Conservation (phyloP, 2,797 vertebrate species). For the Tympanoctomys barrerae region DNA sequence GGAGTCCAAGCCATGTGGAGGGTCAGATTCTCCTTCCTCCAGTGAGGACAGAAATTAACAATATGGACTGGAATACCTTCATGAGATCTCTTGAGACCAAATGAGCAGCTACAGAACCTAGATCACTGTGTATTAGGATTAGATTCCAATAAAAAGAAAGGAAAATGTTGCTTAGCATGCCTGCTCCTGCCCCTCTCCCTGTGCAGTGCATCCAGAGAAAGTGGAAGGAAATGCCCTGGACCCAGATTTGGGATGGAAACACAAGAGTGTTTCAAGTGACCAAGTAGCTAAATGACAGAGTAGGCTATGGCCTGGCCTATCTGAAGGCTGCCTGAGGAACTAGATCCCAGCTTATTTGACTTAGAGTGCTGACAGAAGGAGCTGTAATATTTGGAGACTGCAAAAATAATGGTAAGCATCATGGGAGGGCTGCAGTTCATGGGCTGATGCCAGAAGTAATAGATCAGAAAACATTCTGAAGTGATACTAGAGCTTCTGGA, state of each 20-base stretch:
- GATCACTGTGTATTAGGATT: not conserved
- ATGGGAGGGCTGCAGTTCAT: not conserved
- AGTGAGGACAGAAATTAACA: not conserved
- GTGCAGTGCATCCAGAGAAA: not conserved
- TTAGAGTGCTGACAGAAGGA: not conserved
- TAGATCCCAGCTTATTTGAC: not conserved
- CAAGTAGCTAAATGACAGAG: not conserved
- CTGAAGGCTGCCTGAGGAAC: not conserved
- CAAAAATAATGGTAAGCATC: not conserved
- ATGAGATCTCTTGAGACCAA: not conserved
- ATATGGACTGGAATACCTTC: not conserved
- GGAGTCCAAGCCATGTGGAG: not conserved
- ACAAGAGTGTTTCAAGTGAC: not conserved
- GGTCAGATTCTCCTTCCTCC: not conserved
- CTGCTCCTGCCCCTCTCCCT: rapidly evolving
- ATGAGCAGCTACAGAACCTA: not conserved
- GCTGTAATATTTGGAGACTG: not conserved
- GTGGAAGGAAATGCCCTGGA: rapidly evolving
- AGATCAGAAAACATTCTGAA: not conserved
- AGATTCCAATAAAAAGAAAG: not conserved
- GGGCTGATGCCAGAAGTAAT: not conserved
- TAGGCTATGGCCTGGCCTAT: no score
- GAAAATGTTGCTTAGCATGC: not conserved
- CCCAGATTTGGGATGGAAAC: rapidly evolving
- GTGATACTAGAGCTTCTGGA: not conserved